Evolutionary conservation across 2,888 invertebrate species (phyloP).

Genomic region (Rotaria magnacalcarata): DNA sequence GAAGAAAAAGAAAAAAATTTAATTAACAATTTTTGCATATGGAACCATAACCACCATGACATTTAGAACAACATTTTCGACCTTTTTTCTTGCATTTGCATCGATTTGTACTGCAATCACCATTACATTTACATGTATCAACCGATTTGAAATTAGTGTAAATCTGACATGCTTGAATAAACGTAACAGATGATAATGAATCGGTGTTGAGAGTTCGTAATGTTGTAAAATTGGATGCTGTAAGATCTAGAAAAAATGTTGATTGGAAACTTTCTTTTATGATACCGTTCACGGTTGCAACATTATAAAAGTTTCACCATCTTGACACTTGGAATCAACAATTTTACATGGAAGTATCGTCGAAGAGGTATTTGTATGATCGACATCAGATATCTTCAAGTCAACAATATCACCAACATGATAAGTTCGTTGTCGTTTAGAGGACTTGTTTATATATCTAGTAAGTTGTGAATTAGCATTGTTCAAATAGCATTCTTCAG

Average conservation of each 20-base stretch:
- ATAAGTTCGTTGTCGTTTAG: neutral
- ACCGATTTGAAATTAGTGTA: neutral
- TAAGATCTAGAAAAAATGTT: neutral
- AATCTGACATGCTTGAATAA: neutral
- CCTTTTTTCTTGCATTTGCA: neutral
- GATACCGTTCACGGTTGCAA: neutral
- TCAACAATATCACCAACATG: neutral
- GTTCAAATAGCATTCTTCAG: neutral
- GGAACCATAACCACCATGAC: neutral
- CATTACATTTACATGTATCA: neutral
- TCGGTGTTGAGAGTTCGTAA: neutral
- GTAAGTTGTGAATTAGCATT: neutral
- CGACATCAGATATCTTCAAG: neutral
- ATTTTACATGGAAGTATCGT: neutral
- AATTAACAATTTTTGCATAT: neutral
- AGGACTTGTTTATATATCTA: neutral
- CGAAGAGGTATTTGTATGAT: neutral
- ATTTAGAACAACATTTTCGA: neutral
- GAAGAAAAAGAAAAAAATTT: no score
- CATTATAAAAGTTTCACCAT: neutral
- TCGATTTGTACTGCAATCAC: neutral
- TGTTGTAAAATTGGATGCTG: neutral
- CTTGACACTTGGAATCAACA: neutral
- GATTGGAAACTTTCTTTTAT: neutral
- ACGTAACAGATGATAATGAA: neutral